These are phyloP conservation scores for Rhimphoctona megacephalus DNA, from an alignment of 2,888 invertebrate genomes.

Conservation along the genomic window DNA sequence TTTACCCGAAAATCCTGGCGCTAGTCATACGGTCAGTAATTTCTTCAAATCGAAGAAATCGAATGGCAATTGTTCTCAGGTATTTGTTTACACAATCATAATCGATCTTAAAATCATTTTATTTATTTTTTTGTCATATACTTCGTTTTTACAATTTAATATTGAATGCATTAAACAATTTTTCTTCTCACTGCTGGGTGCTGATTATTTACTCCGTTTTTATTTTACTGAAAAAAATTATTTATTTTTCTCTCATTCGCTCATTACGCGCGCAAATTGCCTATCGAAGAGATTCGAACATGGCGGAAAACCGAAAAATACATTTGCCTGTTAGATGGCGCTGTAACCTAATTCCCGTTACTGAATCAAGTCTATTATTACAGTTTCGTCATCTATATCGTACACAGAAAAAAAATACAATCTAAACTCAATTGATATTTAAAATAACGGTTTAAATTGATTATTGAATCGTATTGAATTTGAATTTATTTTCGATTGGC, in stretches of 20 bases:
- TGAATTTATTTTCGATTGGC: background rate
- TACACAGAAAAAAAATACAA: background rate
- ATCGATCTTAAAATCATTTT: background rate
- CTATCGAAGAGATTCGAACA: background rate
- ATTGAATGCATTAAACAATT: background rate
- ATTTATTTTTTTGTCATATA: background rate
- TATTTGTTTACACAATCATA: background rate
- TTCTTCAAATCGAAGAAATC: slow-evolving; percentile 82
- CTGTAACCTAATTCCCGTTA: background rate
- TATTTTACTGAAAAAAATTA: background rate
- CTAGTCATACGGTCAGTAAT: slow-evolving; percentile 77
- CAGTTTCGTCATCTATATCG: background rate
- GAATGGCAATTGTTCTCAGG: slow-evolving; percentile 76
- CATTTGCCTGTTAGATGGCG: background rate
- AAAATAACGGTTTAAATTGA: background rate
- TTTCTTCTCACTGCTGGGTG: background rate
- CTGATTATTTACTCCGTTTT: background rate
- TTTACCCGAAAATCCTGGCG: slow-evolving; percentile 78
- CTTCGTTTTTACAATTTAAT: slow-evolving; percentile 2
- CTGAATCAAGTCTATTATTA: background rate
- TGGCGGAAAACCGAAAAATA: background rate
- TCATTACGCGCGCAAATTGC: background rate
- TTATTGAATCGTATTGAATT: background rate
- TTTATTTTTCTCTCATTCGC: slow-evolving; percentile 2
- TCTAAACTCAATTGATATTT: background rate